Conservation (phyloP, 2,113 vertebrate species). For the Saimiri boliviensis region DNA sequence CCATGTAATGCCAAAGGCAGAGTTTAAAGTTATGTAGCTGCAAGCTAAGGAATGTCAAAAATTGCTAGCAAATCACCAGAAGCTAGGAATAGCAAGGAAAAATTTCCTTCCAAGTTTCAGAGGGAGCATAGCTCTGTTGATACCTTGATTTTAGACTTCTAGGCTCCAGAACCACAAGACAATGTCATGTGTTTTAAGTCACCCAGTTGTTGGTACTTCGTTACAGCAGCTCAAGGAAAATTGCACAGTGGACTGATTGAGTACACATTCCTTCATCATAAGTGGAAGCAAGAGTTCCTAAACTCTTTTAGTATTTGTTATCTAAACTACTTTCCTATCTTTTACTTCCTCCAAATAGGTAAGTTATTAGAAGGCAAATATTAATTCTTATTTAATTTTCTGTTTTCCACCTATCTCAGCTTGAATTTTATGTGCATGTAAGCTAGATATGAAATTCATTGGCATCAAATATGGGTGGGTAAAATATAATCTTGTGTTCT, state of each 20-base stretch:
- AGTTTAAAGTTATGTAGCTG: background rate
- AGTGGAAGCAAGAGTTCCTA: background rate
- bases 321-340: background rate
- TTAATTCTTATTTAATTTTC: background rate
- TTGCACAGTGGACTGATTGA: background rate
- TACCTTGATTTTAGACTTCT: background rate
- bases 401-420: background rate
- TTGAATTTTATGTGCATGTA: background rate
- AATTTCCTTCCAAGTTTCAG: background rate
- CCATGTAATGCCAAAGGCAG: background rate
- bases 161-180: background rate
- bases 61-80: background rate
- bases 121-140: background rate
- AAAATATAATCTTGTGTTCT: background rate
- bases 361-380: background rate
- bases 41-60: background rate
- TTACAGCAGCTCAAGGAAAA: background rate
- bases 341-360: background rate
- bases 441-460: background rate
- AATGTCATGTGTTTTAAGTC: background rate
- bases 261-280: background rate
- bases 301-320: background rate
- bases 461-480: background rate
- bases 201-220: background rate
- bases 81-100: background rate